Base-by-base conservation (phyloP, 2,113 vertebrate genomes). In the Peromyscus californicus region DNA sequence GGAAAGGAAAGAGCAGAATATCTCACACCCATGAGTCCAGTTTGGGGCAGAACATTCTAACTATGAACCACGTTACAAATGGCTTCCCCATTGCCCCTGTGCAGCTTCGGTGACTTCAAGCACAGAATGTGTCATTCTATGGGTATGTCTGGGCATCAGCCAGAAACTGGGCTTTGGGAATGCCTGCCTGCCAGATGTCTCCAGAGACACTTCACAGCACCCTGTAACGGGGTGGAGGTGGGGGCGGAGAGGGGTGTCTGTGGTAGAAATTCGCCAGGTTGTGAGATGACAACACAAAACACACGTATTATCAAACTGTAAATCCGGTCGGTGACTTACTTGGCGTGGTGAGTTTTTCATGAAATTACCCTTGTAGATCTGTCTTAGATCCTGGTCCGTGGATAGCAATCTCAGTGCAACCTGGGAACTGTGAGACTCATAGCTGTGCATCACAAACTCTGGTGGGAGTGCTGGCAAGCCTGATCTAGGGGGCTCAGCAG, bases 171-270 rank as follows among this genome's bases (percentile, higher is more conserved):
- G 21, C 42, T 29, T 84, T 67, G 26, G 21, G 93, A 70, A 33
- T 48, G 78, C 36, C 74, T 48, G 78, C 36, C 74, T 67, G 22
- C 17, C 29, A 83, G 65, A 65, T 54, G 78, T 12, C 22, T 74
- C 83, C 15, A 69, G 67, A 80, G 61, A 89, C 3, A 87, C 13
- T 4, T 74, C 1, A 0, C 4, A 2, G 2, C 2, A n/a, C 39
- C 26, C 57, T 48, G 0, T 10, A 63, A 82, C 29, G 67, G 39
- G 21, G n/a, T 0, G 72, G 33, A 17, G 33, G 0, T 51, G 33
- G 70, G 42, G n/a, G 45, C 0, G 72, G 33, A 17, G 33, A 0
- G 65, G 36, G 17, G 1, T 0, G 57, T 54, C 84, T 74, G 21
- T 7, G 3, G 39, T 21, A 15, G 39, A 54, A 63, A 48, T 33